These are phyloP conservation scores for Tenthredo amoena DNA, from an alignment of 2,888 invertebrate species.

Conservation along the genomic window DNA sequence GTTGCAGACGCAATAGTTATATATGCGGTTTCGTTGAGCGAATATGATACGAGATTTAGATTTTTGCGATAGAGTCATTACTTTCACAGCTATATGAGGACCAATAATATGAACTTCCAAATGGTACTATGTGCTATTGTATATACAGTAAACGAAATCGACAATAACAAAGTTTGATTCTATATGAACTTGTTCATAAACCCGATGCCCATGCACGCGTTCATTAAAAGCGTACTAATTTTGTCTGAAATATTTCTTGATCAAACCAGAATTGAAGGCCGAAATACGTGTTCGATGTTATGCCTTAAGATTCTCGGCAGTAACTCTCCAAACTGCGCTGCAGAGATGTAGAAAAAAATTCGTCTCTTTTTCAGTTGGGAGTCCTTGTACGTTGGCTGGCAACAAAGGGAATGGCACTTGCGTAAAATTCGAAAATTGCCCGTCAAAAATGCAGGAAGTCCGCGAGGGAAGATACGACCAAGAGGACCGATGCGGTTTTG, in stretches of 20 bases:
- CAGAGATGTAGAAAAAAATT: background rate
- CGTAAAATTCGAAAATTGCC: conserved; percentile 66
- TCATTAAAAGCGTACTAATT: background rate
- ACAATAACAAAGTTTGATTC: background rate
- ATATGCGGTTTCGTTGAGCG: background rate
- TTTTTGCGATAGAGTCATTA: background rate
- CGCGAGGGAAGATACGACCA: conserved; percentile 58
- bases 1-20: background rate
- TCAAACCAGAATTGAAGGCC: background rate
- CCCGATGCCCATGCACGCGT: background rate
- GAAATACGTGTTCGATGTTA: background rate
- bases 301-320: background rate
- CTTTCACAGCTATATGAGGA: background rate
- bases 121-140: background rate
- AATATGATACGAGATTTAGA: background rate
- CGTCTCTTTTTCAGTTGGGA: conserved; percentile 57
- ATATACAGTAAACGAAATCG: background rate
- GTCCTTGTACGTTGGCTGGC: conserved; percentile 61
- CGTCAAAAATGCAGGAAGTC: conserved; percentile 63
- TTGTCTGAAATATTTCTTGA: background rate
- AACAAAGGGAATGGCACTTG: conserved; percentile 64
- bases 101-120: background rate
- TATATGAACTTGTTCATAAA: background rate
- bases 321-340: background rate
- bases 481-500: conserved; percentile 78